Evolutionary conservation across 2,113 vertebrate genomes (phyloP).

Genomic region (Haemorhous mexicanus): DNA sequence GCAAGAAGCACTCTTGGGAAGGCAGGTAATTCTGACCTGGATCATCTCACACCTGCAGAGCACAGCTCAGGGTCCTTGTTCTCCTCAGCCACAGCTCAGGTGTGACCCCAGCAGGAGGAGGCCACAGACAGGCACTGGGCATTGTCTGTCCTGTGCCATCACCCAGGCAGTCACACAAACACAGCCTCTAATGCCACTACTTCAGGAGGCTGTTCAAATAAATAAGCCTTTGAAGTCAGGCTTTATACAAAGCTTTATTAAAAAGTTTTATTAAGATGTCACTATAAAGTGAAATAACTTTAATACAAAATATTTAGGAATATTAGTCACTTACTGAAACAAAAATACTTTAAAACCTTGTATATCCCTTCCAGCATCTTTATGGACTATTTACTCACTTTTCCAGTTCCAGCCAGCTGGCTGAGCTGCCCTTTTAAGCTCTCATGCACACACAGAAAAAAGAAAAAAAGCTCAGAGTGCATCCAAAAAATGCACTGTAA

Average conservation of each 20-base stretch:
- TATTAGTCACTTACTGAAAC: conserved; percentile 14
- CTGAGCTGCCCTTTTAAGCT: neutral
- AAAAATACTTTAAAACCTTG: neutral
- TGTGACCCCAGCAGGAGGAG: neutral
- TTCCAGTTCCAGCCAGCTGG: conserved; percentile 6
- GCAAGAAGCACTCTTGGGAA: neutral
- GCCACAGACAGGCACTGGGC: fast-evolving
- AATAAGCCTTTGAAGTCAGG: conserved; percentile 29
- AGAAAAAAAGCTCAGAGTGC: neutral
- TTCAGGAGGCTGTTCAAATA: neutral
- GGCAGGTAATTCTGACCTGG: neutral
- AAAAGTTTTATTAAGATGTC: neutral
- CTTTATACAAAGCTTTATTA: conserved; percentile 15
- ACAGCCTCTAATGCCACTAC: neutral
- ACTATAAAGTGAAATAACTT: neutral
- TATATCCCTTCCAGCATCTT: neutral
- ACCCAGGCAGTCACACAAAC: neutral
- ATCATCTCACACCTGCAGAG: neutral
- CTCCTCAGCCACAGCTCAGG: neutral
- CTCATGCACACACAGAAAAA: neutral
- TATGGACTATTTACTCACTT: neutral
- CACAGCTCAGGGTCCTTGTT: neutral
- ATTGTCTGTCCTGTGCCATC: neutral
- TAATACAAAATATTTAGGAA: neutral
- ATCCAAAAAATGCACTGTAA: neutral